These are phyloP conservation scores for Monoplex corrugatus DNA, from an alignment of 2,888 invertebrate species.

Conservation along the genomic window DNA sequence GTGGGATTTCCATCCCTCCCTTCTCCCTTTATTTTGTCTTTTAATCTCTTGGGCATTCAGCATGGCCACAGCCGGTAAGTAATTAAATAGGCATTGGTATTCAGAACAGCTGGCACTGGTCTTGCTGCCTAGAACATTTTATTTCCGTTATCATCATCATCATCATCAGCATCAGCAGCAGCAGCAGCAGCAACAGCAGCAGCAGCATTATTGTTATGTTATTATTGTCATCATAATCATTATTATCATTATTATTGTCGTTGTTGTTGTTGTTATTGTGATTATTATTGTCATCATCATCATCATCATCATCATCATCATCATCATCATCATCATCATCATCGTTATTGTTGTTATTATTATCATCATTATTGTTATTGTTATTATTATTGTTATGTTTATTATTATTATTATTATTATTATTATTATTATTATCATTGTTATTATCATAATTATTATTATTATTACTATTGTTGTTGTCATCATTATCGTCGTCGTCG, in stretches of 20 bases:
- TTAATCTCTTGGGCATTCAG: too few species aligned
- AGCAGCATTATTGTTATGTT: not conserved
- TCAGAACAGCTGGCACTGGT: too few species aligned
- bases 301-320: not conserved
- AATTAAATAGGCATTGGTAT: not conserved
- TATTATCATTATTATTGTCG: not conserved
- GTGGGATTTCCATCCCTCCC: not conserved
- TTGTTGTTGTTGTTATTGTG: too few species aligned
- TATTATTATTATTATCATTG: not conserved
- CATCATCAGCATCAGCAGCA: too few species aligned
- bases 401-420: not conserved
- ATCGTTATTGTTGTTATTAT: not conserved
- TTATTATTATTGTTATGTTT: not conserved
- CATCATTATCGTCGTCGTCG: too few species aligned
- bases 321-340: constrained; percentile 1
- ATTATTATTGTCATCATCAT: not conserved
- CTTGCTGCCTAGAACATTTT: too few species aligned
- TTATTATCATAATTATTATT: not conserved
- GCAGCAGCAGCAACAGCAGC: too few species aligned
- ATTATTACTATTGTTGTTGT: not conserved
- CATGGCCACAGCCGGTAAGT: not conserved
- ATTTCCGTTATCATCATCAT: too few species aligned
- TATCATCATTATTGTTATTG: too few species aligned
- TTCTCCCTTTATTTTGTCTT: too few species aligned
- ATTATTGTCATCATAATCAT: not conserved